A percentile compares a stretch with the other conserved stretches of the same genome.
Conservation (phyloP, 2,888 invertebrate species). For the Archips crataeganus region DNA sequence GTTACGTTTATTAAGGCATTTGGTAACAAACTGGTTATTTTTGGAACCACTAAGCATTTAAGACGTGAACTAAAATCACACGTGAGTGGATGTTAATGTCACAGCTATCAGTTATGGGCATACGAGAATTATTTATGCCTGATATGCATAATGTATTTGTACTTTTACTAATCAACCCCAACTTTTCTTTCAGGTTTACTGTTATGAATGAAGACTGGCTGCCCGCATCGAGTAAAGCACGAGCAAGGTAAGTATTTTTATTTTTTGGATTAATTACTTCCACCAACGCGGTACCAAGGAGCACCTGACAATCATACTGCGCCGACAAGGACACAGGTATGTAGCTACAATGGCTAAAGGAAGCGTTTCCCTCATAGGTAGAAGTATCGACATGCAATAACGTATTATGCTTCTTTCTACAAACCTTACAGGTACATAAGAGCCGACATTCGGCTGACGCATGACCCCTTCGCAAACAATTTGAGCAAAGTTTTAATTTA, state of each 20-base stretch:
- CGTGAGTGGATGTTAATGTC: constrained; percentile 20
- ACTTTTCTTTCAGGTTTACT: constrained; percentile 26
- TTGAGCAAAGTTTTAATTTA: too few species aligned
- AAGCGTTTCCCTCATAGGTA: too few species aligned
- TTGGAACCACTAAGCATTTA: constrained; percentile 34
- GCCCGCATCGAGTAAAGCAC: constrained; percentile 17
- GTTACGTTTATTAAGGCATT: constrained; percentile 10
- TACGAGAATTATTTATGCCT: constrained; percentile 28
- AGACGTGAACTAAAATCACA: constrained; percentile 3
- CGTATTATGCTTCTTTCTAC: too few species aligned
- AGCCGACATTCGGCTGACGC: too few species aligned
- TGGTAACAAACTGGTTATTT: constrained; percentile 33
- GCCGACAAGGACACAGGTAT: constrained; percentile 27
- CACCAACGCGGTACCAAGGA: constrained; percentile 38
- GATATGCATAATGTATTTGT: constrained; percentile 25
- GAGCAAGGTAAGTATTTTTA: constrained; percentile 28
- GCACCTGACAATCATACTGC: constrained; percentile 25
- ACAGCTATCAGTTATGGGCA: constrained; percentile 28
- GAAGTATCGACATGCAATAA: too few species aligned
- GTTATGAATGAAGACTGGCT: constrained; percentile 17
- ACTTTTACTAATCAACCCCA: constrained; percentile 14
- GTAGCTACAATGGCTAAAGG: constrained; percentile 5
- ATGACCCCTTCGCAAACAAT: too few species aligned
- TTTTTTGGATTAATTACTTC: constrained; percentile 33
- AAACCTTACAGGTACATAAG: too few species aligned